Percentiles rank a stretch among this genome's conserved stretches.
Evolutionary conservation across 35 echinoderm and acorn worm genomes (phyloP).

Genomic region (Acanthaster planci): DNA sequence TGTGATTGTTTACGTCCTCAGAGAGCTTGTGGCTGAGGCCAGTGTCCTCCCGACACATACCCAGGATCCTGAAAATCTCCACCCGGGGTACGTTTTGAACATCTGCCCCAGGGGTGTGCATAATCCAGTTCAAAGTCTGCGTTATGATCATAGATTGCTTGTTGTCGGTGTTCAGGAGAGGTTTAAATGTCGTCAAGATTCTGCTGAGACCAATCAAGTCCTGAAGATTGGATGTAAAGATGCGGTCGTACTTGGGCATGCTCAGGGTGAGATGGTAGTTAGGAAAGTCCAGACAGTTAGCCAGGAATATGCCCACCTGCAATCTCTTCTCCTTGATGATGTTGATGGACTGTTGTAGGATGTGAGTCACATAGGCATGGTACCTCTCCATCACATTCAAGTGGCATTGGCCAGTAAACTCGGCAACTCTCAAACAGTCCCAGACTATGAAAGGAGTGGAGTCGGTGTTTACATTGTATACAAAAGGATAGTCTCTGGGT

Average conservation of each 20-base stretch:
- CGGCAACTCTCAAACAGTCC: constrained; percentile 57
- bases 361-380: constrained; percentile 5
- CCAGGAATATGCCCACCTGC: constrained; percentile 12
- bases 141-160: constrained; percentile 54
- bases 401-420: not conserved
- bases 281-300: constrained; percentile 31
- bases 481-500: constrained; percentile 15
- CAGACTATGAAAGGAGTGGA: constrained; percentile 42
- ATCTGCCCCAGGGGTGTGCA: not conserved
- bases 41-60: not conserved
- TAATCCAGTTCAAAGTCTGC: constrained; percentile 40
- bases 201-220: constrained; percentile 26
- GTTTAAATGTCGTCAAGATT: constrained; percentile 36
- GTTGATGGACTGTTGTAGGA: not conserved
- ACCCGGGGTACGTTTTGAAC: not conserved
- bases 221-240: constrained; percentile 57
- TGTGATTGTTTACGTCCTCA: not conserved
- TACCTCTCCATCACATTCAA: constrained; percentile 37
- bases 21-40: not conserved
- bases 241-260: constrained; percentile 51
- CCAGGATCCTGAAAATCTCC: not conserved
- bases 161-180: constrained; percentile 49
- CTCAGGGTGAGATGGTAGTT: not conserved
- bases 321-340: constrained; percentile 43
- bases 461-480: constrained; percentile 40